These are phyloP conservation scores for Salvator merianae DNA, from an alignment of 2,113 vertebrate genomes.

Conservation along the genomic window DNA sequence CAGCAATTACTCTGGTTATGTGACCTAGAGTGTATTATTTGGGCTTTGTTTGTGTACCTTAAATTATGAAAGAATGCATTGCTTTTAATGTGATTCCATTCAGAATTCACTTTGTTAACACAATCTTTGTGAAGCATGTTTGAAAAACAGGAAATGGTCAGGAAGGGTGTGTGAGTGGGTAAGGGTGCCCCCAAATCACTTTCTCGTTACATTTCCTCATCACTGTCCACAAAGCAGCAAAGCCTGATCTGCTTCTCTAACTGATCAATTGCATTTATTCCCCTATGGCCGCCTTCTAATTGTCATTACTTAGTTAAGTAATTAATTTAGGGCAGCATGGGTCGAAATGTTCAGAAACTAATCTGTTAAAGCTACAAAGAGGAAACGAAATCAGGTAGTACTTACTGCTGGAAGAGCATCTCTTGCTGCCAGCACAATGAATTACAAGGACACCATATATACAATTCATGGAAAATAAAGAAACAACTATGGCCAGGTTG, in stretches of 20 bases:
- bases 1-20: too few relatives aligned
- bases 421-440: background rate
- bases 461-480: background rate
- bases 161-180: background rate
- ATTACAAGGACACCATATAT: background rate
- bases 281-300: constrained; percentile 8
- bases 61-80: background rate
- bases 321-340: constrained; percentile 9
- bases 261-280: background rate
- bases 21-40: too few relatives aligned
- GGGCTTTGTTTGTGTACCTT: background rate
- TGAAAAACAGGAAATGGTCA: constrained; percentile 4
- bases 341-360: constrained; percentile 23
- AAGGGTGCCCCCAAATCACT: background rate
- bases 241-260: constrained; percentile 12
- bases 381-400: background rate
- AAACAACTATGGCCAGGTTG: background rate
- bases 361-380: background rate
- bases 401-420: background rate
- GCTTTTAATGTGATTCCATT: background rate
- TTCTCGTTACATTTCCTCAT: constrained; percentile 9
- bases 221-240: background rate
- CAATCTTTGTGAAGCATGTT: background rate
- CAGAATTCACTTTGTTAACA: background rate
- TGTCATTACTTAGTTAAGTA: constrained; percentile 33